These are phyloP conservation scores for Galendromus occidentalis DNA, from an alignment of 1,140 invertebrate species.

Conservation along the genomic window DNA sequence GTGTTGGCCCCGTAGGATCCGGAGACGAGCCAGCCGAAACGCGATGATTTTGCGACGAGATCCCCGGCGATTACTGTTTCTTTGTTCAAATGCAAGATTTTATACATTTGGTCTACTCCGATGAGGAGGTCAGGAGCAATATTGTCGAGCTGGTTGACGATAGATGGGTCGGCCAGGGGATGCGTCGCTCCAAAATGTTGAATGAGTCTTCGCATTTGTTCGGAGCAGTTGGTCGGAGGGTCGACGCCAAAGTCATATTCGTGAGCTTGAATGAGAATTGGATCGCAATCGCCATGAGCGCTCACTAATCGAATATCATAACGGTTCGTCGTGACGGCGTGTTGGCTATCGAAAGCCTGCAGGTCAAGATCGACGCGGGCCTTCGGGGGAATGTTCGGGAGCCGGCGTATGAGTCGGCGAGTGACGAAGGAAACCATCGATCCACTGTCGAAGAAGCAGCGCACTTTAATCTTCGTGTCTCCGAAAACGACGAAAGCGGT, in stretches of 20 bases:
- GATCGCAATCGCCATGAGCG: neutral
- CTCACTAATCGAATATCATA: neutral
- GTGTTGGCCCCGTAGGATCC: no score
- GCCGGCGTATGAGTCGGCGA: neutral
- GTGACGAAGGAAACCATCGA: neutral
- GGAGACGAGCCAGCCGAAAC: no score
- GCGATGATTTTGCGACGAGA: no score
- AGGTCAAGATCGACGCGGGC: neutral
- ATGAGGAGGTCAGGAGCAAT: neutral
- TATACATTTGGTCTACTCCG: neutral
- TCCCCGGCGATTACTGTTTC: no score
- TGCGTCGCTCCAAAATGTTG: neutral
- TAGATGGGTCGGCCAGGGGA: neutral
- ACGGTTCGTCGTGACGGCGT: neutral
- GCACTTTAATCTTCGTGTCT: neutral
- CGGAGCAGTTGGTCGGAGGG: neutral
- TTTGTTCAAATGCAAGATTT: neutral
- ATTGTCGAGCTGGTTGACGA: neutral
- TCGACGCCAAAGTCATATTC: neutral
- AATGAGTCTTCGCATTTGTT: neutral
- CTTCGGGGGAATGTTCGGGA: neutral
- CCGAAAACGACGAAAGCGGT: neutral
- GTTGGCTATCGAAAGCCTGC: neutral
- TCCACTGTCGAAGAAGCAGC: neutral
- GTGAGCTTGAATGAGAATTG: neutral